These are phyloP conservation scores for Pherbina coryleti DNA, from an alignment of 2,888 invertebrate genomes.

Conservation along the genomic window DNA sequence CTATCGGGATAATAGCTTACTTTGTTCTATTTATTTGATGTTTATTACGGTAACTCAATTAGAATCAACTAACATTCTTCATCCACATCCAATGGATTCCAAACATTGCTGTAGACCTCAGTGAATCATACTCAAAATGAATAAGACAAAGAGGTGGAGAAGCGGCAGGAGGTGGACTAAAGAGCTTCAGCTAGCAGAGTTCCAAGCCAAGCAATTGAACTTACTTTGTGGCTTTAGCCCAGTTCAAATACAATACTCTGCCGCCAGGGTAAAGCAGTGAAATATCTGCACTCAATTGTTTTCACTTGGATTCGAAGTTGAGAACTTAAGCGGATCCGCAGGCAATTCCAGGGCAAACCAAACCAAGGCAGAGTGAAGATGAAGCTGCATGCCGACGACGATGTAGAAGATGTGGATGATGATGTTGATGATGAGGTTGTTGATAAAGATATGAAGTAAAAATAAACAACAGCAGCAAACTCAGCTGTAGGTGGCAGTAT, in stretches of 20 bases:
- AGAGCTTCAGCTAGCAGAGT: background rate
- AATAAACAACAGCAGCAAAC: background rate
- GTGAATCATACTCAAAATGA: background rate
- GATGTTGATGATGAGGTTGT: background rate
- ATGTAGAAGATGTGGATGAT: background rate
- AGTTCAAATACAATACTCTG: background rate
- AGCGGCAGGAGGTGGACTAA: background rate
- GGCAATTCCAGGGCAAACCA: background rate
- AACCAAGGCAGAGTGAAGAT: background rate
- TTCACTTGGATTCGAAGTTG: background rate
- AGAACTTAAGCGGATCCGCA: conserved; percentile 12
- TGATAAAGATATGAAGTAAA: background rate
- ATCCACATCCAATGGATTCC: conserved; percentile 45
- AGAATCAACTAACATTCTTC: conserved; percentile 61
- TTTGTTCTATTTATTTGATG: conserved; percentile 60
- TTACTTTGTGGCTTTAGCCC: conserved; percentile 10
- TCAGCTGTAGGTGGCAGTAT: conserved; percentile 53
- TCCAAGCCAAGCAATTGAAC: conserved; percentile 4
- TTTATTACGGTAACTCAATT: conserved; percentile 66
- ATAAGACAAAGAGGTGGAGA: background rate
- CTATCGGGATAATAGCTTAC: background rate
- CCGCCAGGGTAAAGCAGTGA: background rate
- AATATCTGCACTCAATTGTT: conserved; percentile 16
- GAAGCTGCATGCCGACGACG: background rate
- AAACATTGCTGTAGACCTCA: background rate